These are phyloP conservation scores for Dryococelus australis DNA, from an alignment of 2,888 invertebrate genomes.

Conservation along the genomic window DNA sequence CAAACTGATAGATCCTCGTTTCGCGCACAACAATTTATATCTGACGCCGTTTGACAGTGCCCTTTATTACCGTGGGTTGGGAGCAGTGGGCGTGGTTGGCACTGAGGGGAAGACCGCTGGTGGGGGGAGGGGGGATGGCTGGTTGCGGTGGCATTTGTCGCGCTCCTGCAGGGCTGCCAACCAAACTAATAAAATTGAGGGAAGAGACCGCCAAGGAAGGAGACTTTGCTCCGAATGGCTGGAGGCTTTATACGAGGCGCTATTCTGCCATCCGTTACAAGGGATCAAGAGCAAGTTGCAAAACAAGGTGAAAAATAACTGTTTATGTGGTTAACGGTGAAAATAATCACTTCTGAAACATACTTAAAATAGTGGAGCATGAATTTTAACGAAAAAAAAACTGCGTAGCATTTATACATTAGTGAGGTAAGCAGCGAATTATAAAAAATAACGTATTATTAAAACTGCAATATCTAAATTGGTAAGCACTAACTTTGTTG, in stretches of 20 bases:
- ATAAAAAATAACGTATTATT: too few species aligned
- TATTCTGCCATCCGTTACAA: neutral
- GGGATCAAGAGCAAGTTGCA: neutral
- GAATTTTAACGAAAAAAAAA: too few species aligned
- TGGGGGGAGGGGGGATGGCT: neutral
- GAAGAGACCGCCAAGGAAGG: neutral
- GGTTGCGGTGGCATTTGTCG: constrained; percentile 34
- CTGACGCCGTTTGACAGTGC: constrained; percentile 37
- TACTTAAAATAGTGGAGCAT: too few species aligned
- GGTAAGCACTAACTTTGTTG: too few species aligned
- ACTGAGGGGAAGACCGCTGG: too few species aligned
- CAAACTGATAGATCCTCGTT: constrained; percentile 29
- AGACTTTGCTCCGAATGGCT: neutral
- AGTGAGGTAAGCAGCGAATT: too few species aligned
- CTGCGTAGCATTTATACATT: too few species aligned
- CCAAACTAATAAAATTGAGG: constrained; percentile 17
- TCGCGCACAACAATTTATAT: constrained; percentile 38
- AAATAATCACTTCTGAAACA: too few species aligned
- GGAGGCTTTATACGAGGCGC: too few species aligned
- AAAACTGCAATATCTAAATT: too few species aligned
- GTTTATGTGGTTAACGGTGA: too few species aligned
- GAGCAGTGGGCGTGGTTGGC: neutral
- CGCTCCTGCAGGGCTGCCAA: constrained; percentile 13
- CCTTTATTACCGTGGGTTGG: constrained; percentile 36
- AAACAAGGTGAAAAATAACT: too few species aligned